Conservation (phyloP, 1,140 invertebrate genomes). For the Diorhabda elongata region DNA sequence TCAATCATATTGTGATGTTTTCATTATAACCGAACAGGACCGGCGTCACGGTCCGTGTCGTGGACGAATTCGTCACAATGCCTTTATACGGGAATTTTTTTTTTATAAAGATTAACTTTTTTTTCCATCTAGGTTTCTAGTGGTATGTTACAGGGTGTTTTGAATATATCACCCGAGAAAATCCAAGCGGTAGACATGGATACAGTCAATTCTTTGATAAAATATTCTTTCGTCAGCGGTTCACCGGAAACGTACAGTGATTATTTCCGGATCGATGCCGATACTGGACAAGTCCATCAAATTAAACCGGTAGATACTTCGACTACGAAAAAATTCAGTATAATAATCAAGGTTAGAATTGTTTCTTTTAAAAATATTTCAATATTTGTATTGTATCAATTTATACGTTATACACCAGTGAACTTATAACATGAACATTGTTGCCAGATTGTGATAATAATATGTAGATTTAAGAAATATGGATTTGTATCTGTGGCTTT, state of each 20-base stretch:
- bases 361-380: background rate
- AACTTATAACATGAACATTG: too few relatives aligned
- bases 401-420: too few relatives aligned
- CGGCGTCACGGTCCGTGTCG: too few relatives aligned
- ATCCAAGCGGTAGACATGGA: slow-evolving; percentile 87
- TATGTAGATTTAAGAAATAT: too few relatives aligned
- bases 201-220: slow-evolving; percentile 74
- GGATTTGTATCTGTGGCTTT: background rate
- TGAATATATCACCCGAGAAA: slow-evolving; percentile 80
- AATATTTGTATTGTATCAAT: too few relatives aligned
- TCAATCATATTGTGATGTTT: too few relatives aligned
- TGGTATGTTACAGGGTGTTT: slow-evolving; percentile 72
- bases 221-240: slow-evolving; percentile 77
- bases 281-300: slow-evolving; percentile 75
- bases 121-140: slow-evolving; percentile 62
- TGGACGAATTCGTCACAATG: too few relatives aligned
- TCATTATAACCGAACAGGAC: too few relatives aligned
- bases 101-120: too few relatives aligned
- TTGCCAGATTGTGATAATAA: too few relatives aligned
- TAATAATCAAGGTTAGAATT: slow-evolving; percentile 64
- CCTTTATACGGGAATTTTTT: too few relatives aligned
- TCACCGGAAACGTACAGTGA: slow-evolving; percentile 68
- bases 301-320: slow-evolving; percentile 74
- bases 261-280: slow-evolving; percentile 79
- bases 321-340: slow-evolving; percentile 57